Conservation (phyloP, 30 jellyfish, hydroid and myxozoan species). For the Hydractinia symbiolongicarpus region DNA sequence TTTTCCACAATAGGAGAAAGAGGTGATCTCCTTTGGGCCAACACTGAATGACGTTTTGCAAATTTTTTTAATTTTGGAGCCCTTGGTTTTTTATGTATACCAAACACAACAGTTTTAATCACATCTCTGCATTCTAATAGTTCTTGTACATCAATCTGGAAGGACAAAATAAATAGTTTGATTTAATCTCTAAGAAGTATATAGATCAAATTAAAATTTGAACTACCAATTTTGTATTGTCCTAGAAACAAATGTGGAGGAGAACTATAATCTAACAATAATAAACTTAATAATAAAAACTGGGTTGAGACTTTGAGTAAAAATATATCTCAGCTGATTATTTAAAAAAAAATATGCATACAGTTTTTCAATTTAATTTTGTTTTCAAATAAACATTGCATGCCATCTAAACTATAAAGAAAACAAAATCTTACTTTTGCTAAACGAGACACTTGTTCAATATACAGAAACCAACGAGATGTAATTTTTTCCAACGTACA, state of each 20-base stretch:
- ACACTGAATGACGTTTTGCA: constrained; percentile 2
- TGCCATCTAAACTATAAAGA: no score
- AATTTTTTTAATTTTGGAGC: constrained; percentile 19
- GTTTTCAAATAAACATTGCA: no score
- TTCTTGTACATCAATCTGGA: constrained; percentile 32
- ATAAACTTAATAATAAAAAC: neutral
- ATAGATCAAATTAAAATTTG: neutral
- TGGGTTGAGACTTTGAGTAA: no score
- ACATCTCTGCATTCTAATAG: constrained; percentile 27
- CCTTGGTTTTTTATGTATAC: constrained; percentile 19
- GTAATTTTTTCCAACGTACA: constrained; percentile 35
- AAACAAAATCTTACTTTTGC: constrained; percentile 13
- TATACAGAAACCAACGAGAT: constrained; percentile 32
- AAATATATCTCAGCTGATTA: neutral
- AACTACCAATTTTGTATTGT: no score
- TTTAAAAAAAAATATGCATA: neutral
- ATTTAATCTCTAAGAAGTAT: neutral
- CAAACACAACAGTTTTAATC: constrained; percentile 30
- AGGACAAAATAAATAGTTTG: neutral
- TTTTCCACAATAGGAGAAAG: constrained; percentile 31
- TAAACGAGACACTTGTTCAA: constrained; percentile 9
- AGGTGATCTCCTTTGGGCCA: constrained; percentile 17
- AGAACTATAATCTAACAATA: constrained; percentile 1
- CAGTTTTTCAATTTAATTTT: no score
- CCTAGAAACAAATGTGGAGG: neutral